phyloP scores from a whole-genome alignment of 2,113 vertebrate species.

The Leptobrachium leishanense region DNA sequence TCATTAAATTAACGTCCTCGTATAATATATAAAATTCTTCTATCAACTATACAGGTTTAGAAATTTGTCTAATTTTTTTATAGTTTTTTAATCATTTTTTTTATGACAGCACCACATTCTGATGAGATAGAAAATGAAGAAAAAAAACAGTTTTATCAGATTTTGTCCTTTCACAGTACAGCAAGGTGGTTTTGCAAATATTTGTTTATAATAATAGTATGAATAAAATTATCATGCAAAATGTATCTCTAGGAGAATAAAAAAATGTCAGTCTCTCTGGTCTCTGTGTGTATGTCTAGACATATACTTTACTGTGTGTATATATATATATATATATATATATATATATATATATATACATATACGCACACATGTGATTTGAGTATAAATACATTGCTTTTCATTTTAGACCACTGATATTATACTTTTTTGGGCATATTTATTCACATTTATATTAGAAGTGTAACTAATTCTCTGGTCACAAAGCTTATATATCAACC shows the following conservation, averaged over 20 bases:
- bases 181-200: neutral
- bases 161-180: neutral
- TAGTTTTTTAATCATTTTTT: neutral
- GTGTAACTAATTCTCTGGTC: too few relatives aligned
- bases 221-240: neutral
- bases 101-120: neutral
- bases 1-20: neutral
- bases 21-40: neutral
- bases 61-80: constrained; percentile 8
- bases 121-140: neutral
- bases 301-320: neutral
- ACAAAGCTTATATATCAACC: too few relatives aligned
- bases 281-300: neutral
- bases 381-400: neutral
- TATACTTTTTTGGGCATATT: too few relatives aligned
- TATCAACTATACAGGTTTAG: constrained; percentile 19
- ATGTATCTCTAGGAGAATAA: neutral
- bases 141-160: neutral
- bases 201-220: neutral
- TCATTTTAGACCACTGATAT: too few relatives aligned
- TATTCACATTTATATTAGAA: too few relatives aligned
- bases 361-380: neutral
- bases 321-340: neutral
- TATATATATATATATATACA: neutral
- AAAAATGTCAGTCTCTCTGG: neutral